A percentile compares a stretch with the other conserved stretches of the same genome.
phyloP scores from a whole-genome alignment of 2,888 invertebrate genomes.

The Cephus pygmeus region DNA sequence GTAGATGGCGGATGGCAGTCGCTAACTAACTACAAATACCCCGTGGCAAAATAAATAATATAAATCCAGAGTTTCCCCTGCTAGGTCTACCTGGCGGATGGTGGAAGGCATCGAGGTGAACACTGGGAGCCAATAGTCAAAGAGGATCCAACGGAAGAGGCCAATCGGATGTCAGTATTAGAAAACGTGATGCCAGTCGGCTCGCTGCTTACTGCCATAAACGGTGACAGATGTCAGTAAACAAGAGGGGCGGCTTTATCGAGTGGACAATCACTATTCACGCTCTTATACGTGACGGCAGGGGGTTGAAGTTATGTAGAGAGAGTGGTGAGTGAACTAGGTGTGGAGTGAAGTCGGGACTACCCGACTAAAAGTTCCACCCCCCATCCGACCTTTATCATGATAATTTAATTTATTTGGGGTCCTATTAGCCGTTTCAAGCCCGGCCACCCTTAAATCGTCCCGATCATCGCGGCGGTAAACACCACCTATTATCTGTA shows the following conservation, averaged over 20 bases:
- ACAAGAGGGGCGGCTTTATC: constrained; percentile 60
- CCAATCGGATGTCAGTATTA: constrained; percentile 5
- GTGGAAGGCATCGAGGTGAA: neutral
- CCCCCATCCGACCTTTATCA: constrained; percentile 51
- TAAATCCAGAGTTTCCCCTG: neutral
- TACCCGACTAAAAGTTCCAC: neutral
- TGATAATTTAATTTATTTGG: constrained; percentile 65
- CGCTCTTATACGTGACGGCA: constrained; percentile 35
- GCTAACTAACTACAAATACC: constrained; percentile 35
- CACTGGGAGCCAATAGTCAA: neutral
- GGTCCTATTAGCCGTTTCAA: constrained; percentile 58
- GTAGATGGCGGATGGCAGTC: constrained; percentile 9
- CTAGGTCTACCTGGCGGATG: neutral
- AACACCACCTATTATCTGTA: constrained; percentile 59
- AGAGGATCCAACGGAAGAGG: constrained; percentile 6
- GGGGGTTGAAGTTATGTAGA: neutral
- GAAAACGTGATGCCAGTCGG: neutral
- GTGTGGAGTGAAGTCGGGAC: neutral
- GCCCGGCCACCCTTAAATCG: constrained; percentile 53
- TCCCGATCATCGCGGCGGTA: constrained; percentile 58
- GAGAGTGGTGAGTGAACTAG: neutral
- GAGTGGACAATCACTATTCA: constrained; percentile 61
- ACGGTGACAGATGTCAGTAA: constrained; percentile 64
- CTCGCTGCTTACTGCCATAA: constrained; percentile 38
- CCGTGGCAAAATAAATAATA: constrained; percentile 34